Conservation (phyloP, 2,888 invertebrate species). For the Lacanobia oleracea region DNA sequence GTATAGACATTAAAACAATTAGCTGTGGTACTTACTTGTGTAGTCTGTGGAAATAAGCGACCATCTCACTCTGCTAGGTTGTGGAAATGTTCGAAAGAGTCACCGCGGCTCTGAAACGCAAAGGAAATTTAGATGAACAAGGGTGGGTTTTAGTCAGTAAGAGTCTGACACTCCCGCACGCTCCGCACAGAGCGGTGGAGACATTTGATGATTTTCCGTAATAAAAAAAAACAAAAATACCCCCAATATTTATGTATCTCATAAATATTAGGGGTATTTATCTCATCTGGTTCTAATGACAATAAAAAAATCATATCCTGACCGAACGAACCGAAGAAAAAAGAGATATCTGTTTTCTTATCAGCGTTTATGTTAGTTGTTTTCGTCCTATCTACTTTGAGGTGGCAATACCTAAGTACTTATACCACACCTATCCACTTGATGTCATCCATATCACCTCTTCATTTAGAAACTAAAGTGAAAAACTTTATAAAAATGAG, state of each 20-base stretch:
- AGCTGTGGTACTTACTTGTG: neutral
- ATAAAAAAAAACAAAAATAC: no score
- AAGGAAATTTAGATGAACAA: no score
- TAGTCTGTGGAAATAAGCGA: neutral
- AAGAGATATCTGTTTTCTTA: neutral
- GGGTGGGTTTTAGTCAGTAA: no score
- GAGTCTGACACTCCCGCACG: no score
- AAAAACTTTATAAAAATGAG: neutral
- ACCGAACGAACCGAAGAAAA: neutral
- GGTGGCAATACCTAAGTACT: neutral
- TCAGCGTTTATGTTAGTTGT: neutral
- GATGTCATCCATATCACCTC: constrained; percentile 23
- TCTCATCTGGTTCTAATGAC: neutral
- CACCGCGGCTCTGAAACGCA: no score
- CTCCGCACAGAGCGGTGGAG: no score
- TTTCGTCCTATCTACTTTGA: neutral
- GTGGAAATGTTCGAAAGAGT: no score
- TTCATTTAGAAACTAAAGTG: neutral
- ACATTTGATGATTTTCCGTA: no score
- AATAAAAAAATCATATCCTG: neutral
- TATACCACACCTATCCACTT: neutral
- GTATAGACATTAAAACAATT: constrained; percentile 15
- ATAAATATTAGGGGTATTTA: no score
- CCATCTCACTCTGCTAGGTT: no score
- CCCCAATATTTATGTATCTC: neutral